Percentiles rank a stretch among this genome's conserved stretches.
These are phyloP conservation scores for Orbicella faveolata DNA, from an alignment of 64 coral and sea anemone genomes.

Conservation along the genomic window DNA sequence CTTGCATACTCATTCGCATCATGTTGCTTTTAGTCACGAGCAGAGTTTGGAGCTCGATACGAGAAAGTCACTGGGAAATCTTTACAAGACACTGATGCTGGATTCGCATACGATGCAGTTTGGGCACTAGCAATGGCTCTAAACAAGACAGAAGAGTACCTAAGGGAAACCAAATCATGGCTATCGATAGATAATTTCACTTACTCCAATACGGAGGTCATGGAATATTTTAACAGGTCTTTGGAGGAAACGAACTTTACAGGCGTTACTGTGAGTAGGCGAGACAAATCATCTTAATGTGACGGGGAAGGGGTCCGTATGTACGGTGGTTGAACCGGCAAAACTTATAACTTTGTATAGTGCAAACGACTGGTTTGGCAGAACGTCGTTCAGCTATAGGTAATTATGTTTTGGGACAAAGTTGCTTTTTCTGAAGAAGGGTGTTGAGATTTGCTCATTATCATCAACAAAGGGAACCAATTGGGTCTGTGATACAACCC, in stretches of 20 bases:
- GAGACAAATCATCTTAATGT: background rate
- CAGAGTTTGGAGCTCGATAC: conserved; percentile 22
- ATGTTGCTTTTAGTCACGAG: conserved; percentile 22
- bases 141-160: conserved; percentile 44
- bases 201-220: conserved; percentile 27
- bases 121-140: conserved; percentile 74
- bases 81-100: conserved; percentile 43
- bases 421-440: too few relatives aligned
- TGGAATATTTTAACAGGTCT: conserved; percentile 28
- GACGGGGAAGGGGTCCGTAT: background rate
- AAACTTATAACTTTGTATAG: too few relatives aligned
- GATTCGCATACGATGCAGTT: conserved; percentile 82
- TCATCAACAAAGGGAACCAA: too few relatives aligned
- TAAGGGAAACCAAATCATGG: background rate
- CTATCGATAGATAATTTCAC: conserved; percentile 50
- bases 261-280: conserved; percentile 66
- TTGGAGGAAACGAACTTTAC: conserved; percentile 47
- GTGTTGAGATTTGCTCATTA: too few relatives aligned
- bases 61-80: background rate
- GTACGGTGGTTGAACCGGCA: too few relatives aligned
- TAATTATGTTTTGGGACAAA: too few relatives aligned
- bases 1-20: background rate
- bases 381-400: too few relatives aligned
- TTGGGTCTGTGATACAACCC: too few relatives aligned
- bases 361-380: too few relatives aligned